phyloP scores from a whole-genome alignment of 2,888 invertebrate genomes.

The Endomychus coccineus region DNA sequence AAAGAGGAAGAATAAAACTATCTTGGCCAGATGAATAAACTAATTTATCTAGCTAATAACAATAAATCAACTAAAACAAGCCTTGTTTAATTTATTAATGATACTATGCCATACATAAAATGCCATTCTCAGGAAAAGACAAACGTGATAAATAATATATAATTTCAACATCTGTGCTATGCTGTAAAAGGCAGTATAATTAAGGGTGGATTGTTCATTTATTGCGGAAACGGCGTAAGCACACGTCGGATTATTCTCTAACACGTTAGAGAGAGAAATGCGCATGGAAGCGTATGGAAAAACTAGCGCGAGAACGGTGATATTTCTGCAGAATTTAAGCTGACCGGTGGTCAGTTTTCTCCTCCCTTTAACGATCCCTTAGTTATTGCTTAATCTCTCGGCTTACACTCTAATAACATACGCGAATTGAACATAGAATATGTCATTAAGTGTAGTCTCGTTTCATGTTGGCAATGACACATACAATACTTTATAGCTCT shows the following conservation, averaged over 20 bases:
- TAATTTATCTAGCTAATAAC: too few relatives aligned
- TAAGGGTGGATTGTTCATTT: conserved; percentile 32
- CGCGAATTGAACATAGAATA: conserved; percentile 29
- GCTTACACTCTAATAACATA: conserved; percentile 39
- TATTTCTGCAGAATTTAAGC: conserved; percentile 28
- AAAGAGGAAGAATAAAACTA: too few relatives aligned
- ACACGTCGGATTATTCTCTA: conserved; percentile 1
- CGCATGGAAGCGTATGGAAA: conserved; percentile 3
- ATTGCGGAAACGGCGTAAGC: conserved; percentile 23
- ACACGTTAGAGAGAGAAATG: conserved; percentile 4
- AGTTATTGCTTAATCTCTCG: conserved; percentile 44
- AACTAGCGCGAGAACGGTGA: conserved; percentile 13
- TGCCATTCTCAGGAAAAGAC: too few relatives aligned
- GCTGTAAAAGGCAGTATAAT: conserved; percentile 33
- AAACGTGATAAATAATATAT: conserved; percentile 35
- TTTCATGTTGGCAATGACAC: conserved; percentile 15
- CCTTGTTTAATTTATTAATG: too few relatives aligned
- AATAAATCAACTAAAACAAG: too few relatives aligned
- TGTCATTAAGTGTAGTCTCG: conserved; percentile 16
- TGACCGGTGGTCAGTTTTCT: conserved; percentile 41
- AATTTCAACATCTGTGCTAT: conserved; percentile 35
- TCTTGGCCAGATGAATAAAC: too few relatives aligned
- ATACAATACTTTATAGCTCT: conserved; percentile 15
- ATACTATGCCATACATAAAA: too few relatives aligned
- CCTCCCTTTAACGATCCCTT: conserved; percentile 37